phyloP scores from a whole-genome alignment of 1,140 invertebrate genomes.

The Carposina sasakii region DNA sequence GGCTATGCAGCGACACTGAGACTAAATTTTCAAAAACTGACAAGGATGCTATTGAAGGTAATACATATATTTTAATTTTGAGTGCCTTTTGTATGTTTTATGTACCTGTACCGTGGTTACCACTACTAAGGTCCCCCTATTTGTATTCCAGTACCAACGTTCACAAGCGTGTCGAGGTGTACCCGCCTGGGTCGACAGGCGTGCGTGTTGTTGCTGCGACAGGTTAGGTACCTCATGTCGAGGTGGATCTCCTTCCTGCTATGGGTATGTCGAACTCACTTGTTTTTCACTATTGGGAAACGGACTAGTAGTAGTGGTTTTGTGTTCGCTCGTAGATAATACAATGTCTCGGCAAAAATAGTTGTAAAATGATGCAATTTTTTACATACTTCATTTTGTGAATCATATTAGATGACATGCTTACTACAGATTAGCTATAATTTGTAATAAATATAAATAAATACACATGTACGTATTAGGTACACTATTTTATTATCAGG shows the following conservation, averaged over 20 bases:
- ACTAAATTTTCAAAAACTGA: neutral
- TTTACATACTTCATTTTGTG: too few relatives aligned
- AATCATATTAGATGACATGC: too few relatives aligned
- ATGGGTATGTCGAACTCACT: slow-evolving; percentile 33
- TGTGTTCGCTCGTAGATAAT: too few relatives aligned
- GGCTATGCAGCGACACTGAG: neutral
- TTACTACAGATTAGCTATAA: too few relatives aligned
- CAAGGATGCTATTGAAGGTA: neutral
- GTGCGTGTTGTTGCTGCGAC: slow-evolving; percentile 29
- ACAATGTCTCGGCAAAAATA: too few relatives aligned
- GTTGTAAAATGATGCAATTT: too few relatives aligned
- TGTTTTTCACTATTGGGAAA: too few relatives aligned
- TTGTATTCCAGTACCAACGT: neutral
- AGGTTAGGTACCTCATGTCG: slow-evolving; percentile 29
- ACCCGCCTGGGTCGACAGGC: slow-evolving; percentile 28
- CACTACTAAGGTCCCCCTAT: neutral
- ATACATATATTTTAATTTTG: neutral
- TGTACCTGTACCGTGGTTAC: neutral
- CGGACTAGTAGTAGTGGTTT: too few relatives aligned
- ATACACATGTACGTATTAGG: too few relatives aligned
- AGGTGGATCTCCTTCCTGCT: slow-evolving; percentile 30
- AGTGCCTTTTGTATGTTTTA: neutral
- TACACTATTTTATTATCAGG: too few relatives aligned
- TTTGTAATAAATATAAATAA: too few relatives aligned
- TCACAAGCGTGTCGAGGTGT: neutral